phyloP scores from a whole-genome alignment of 2,888 invertebrate genomes.

The Tetranychus truncatus region DNA sequence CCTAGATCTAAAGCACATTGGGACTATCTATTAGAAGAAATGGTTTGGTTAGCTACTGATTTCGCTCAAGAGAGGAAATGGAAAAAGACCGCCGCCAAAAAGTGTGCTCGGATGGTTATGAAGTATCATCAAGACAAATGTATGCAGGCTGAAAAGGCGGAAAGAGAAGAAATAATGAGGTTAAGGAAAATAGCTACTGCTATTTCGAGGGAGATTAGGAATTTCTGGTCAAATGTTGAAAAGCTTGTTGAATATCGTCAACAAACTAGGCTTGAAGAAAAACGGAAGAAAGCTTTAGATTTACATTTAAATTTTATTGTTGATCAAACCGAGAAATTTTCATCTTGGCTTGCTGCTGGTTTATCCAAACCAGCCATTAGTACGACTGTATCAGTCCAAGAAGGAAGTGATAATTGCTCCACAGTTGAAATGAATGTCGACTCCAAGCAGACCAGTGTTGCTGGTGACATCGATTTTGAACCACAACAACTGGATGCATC shows the following conservation, averaged over 20 bases:
- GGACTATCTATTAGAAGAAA: constrained; percentile 95
- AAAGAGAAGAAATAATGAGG: constrained; percentile 72
- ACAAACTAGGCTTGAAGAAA: constrained; percentile 74
- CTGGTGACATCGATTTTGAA: constrained; percentile 52
- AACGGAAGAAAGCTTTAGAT: constrained; percentile 80
- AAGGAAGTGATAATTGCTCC: not conserved
- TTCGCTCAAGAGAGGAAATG: constrained; percentile 93
- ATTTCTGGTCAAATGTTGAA: constrained; percentile 89
- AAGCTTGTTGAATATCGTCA: constrained; percentile 89
- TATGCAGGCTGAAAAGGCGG: constrained; percentile 65
- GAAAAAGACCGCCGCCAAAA: constrained; percentile 87
- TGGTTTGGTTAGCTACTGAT: constrained; percentile 94
- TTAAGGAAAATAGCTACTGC: constrained; percentile 66
- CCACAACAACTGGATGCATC: constrained; percentile 51
- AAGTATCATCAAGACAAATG: constrained; percentile 63
- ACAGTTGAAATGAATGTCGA: not conserved
- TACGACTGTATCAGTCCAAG: not conserved
- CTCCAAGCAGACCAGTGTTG: not conserved
- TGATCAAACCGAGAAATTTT: constrained; percentile 93
- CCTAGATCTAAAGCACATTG: constrained; percentile 80
- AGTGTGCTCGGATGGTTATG: constrained; percentile 74
- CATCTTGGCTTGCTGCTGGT: constrained; percentile 35
- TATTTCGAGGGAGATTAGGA: constrained; percentile 76
- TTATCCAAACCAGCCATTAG: constrained; percentile 11
- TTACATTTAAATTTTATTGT: constrained; percentile 93